A percentile compares a stretch with the other conserved stretches of the same genome.
phyloP scores from a whole-genome alignment of 2,888 invertebrate genomes.

The Luffia ferchaultella region DNA sequence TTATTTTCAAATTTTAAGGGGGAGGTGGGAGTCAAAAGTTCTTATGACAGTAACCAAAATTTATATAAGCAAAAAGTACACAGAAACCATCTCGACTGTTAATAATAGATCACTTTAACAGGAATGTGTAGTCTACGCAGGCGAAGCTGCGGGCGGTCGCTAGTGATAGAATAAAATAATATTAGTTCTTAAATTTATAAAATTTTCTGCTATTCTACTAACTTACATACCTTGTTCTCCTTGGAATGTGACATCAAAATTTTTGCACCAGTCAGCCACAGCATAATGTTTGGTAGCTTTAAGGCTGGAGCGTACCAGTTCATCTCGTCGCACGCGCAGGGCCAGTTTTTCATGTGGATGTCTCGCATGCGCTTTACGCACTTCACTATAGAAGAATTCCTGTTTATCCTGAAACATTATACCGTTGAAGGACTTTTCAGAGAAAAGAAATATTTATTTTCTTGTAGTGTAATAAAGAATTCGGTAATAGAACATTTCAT shows the following conservation, averaged over 20 bases:
- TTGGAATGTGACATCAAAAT: slow-evolving; percentile 91
- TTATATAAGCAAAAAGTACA: too few species aligned
- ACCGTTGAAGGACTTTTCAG: too few species aligned
- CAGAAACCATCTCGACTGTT: too few species aligned
- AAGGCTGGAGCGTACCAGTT: slow-evolving; percentile 82
- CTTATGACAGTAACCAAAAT: too few species aligned
- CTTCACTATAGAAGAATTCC: slow-evolving; percentile 82
- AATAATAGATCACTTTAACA: too few species aligned
- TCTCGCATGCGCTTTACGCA: slow-evolving; percentile 86
- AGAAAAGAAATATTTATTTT: neutral
- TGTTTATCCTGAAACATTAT: slow-evolving; percentile 65
- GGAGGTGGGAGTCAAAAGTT: too few species aligned
- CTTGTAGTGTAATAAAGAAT: neutral
- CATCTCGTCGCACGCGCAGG: slow-evolving; percentile 82
- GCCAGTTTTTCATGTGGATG: slow-evolving; percentile 87
- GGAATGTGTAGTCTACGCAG: too few species aligned
- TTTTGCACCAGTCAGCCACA: slow-evolving; percentile 94
- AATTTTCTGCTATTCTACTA: too few species aligned
- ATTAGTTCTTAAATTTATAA: too few species aligned
- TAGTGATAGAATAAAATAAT: too few species aligned
- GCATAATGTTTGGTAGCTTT: slow-evolving; percentile 86
- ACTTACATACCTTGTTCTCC: slow-evolving; percentile 98
- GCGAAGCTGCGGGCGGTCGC: too few species aligned
- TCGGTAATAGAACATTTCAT: neutral
- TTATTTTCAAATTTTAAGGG: too few species aligned